A percentile compares a stretch with the other conserved stretches of the same genome.
Evolutionary conservation across 2,113 vertebrate species (phyloP).

Genomic region (Aldabrachelys gigantea): DNA sequence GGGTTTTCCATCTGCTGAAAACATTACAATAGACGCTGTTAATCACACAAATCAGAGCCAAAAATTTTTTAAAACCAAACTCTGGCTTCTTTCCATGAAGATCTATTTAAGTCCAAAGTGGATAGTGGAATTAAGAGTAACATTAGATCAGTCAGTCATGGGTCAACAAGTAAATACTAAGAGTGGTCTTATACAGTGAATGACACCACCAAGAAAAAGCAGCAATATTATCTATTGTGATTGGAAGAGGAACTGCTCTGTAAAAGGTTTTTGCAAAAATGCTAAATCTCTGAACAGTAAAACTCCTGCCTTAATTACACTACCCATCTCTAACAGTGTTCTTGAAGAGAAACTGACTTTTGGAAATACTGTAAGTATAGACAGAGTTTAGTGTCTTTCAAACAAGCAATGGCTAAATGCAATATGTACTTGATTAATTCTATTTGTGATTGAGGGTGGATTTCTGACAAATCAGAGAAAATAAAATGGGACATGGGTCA

Average conservation of each 20-base stretch:
- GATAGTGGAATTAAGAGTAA: background rate
- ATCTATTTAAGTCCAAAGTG: background rate
- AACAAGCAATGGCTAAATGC: background rate
- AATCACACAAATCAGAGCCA: background rate
- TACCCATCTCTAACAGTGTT: background rate
- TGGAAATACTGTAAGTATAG: constrained; percentile 26
- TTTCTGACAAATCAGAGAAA: background rate
- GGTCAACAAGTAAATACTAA: constrained; percentile 4
- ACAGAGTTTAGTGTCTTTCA: background rate
- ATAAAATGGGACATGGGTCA: background rate
- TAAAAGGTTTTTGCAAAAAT: background rate
- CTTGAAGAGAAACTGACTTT: background rate
- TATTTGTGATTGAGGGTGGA: constrained; percentile 12
- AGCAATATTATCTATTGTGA: background rate
- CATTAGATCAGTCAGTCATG: constrained; percentile 4
- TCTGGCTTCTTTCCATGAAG: background rate
- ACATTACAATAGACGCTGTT: background rate
- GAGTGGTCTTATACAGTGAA: background rate
- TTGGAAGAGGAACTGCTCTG: background rate
- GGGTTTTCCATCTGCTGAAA: background rate
- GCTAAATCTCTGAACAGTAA: background rate
- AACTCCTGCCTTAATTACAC: background rate
- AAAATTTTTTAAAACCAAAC: background rate
- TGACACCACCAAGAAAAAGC: background rate
- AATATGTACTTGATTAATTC: constrained; percentile 3